A percentile compares a stretch with the other conserved stretches of the same genome.
phyloP scores from a whole-genome alignment of 2,113 vertebrate species.

The Scomber japonicus region DNA sequence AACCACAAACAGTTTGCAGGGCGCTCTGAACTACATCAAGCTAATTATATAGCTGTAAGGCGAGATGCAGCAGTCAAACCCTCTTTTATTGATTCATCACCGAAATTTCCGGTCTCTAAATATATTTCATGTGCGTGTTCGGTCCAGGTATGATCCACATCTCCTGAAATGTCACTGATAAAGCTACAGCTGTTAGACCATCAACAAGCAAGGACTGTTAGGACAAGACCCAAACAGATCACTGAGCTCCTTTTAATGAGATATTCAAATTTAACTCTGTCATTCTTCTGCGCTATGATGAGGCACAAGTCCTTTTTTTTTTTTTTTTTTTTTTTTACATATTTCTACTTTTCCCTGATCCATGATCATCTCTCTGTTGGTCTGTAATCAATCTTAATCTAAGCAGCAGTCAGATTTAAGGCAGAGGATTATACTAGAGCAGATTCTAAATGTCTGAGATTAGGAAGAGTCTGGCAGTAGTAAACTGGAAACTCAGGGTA shows the following conservation, averaged over 20 bases:
- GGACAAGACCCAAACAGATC: too few relatives aligned
- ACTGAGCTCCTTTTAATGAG: too few relatives aligned
- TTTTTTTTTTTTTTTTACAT: not conserved
- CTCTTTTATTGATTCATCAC: conserved; percentile 1
- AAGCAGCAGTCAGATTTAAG: conserved; percentile 38
- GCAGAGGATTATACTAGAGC: conserved; percentile 54
- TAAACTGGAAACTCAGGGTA: not conserved
- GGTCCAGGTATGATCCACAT: not conserved
- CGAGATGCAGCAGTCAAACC: conserved; percentile 4
- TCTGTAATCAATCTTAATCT: conserved; percentile 52
- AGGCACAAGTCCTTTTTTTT: not conserved
- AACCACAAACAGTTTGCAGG: conserved; percentile 60
- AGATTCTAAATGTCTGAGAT: conserved; percentile 59
- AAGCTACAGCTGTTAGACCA: not conserved
- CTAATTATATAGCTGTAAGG: conserved; percentile 14
- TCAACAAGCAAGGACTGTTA: not conserved
- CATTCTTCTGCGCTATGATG: not conserved
- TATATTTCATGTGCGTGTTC: not conserved
- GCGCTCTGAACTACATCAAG: conserved; percentile 47
- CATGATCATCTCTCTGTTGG: conserved; percentile 31
- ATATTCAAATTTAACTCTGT: too few relatives aligned
- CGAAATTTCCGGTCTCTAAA: conserved; percentile 5
- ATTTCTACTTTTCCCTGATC: conserved; percentile 16
- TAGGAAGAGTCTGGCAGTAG: conserved; percentile 46
- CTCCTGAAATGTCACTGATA: not conserved